Percentiles rank a stretch among this genome's conserved stretches.
Conservation (phyloP, 1,140 invertebrate species). For the Epicauta chinensis region DNA sequence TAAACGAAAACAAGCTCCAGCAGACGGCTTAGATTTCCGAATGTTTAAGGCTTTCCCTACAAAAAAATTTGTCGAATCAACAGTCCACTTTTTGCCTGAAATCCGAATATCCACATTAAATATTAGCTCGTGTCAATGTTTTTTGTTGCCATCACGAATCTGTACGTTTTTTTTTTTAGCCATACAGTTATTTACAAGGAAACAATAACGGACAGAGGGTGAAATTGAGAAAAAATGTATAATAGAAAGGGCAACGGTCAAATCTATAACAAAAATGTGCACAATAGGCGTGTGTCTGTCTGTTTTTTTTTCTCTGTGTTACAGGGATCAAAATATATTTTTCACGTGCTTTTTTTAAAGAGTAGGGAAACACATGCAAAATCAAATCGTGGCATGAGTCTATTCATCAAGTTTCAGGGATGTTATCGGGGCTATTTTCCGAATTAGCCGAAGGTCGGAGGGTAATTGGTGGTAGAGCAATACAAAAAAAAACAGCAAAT, state of each 20-base stretch:
- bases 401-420: slow-evolving; percentile 14
- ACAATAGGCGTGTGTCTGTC: slow-evolving; percentile 1
- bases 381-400: slow-evolving; percentile 3
- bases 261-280: slow-evolving; percentile 1
- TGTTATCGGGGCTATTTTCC: slow-evolving; percentile 3
- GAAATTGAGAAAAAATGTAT: not conserved
- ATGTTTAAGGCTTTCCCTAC: too few species aligned
- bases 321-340: slow-evolving; percentile 13
- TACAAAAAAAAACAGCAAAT: not conserved
- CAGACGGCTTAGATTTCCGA: too few species aligned
- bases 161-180: too few species aligned
- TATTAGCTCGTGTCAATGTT: too few species aligned
- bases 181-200: not conserved
- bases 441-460: too few species aligned
- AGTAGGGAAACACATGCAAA: slow-evolving; percentile 6
- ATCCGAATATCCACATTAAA: too few species aligned
- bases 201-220: not conserved
- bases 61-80: too few species aligned
- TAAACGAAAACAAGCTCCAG: too few species aligned
- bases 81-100: too few species aligned
- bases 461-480: not conserved
- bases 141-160: not conserved
- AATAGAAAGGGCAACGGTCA: slow-evolving; percentile 13
- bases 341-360: not conserved
- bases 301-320: slow-evolving; percentile 3